phyloP scores from a whole-genome alignment of 2,113 vertebrate genomes.

The Salvator merianae region DNA sequence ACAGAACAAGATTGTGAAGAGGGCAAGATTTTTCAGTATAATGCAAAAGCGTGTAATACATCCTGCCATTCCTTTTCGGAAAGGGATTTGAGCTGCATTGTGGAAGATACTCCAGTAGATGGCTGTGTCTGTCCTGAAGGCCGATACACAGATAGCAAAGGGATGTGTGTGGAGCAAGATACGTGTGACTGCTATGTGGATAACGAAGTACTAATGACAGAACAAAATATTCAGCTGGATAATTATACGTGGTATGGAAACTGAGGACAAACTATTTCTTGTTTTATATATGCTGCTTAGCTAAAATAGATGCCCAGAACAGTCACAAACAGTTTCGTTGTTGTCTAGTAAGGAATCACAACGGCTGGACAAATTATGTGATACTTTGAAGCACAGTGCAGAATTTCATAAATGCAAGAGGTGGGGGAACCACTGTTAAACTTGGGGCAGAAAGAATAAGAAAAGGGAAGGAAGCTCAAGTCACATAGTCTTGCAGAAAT shows the following conservation, averaged over 20 bases:
- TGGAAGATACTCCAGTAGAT: slow-evolving; percentile 53
- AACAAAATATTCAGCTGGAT: slow-evolving; percentile 44
- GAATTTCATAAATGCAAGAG: background rate
- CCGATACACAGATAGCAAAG: slow-evolving; percentile 54
- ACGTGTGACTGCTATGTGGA: slow-evolving; percentile 63
- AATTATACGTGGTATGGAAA: slow-evolving; percentile 61
- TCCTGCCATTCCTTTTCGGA: slow-evolving; percentile 54
- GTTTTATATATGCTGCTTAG: background rate
- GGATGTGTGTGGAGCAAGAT: slow-evolving; percentile 49
- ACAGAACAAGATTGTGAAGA: slow-evolving; percentile 60
- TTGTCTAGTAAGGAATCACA: too few species aligned
- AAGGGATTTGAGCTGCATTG: slow-evolving; percentile 50
- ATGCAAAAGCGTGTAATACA: slow-evolving; percentile 59
- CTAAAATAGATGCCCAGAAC: background rate
- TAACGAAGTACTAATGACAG: slow-evolving; percentile 47
- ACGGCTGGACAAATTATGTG: background rate
- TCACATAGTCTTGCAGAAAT: background rate
- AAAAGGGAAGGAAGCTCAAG: too few species aligned
- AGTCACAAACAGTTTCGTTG: too few species aligned
- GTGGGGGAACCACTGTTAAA: background rate
- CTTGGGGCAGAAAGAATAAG: too few species aligned
- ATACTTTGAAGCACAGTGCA: background rate
- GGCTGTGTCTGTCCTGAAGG: slow-evolving; percentile 62
- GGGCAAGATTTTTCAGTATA: slow-evolving; percentile 62
- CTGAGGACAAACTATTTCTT: background rate